A percentile compares a stretch with the other conserved stretches of the same genome.
These are phyloP conservation scores for Tragelaphus strepsiceros DNA, from an alignment of 2,113 vertebrate species.

Conservation along the genomic window DNA sequence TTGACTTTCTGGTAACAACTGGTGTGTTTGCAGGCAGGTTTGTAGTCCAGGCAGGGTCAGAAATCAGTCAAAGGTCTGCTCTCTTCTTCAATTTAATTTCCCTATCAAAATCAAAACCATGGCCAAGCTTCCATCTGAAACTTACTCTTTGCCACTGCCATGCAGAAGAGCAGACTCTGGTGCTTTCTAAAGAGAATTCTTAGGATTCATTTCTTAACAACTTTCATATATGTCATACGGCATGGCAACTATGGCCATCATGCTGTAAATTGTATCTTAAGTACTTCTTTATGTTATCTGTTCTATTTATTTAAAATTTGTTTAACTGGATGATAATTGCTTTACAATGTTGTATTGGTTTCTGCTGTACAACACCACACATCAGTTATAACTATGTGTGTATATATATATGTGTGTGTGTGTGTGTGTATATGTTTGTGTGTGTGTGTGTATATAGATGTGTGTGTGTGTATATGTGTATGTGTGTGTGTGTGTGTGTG, in stretches of 20 bases:
- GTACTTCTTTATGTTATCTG: background rate
- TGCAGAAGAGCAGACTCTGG: background rate
- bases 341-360: background rate
- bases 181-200: background rate
- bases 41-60: background rate
- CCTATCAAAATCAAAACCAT: background rate
- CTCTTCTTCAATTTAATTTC: background rate
- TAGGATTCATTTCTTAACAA: background rate
- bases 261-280: background rate
- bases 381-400: background rate
- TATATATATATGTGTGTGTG: background rate
- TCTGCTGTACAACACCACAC: background rate
- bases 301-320: background rate
- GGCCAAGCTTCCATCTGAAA: background rate
- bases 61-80: background rate
- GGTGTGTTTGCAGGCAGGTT: background rate
- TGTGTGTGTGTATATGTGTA: background rate
- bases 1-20: background rate
- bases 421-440: background rate
- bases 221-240: background rate
- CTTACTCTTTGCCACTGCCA: background rate
- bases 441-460: no score
- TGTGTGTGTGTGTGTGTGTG: accelerated
- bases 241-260: background rate
- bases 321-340: background rate